Percentiles rank a stretch among this genome's conserved stretches.
These are phyloP conservation scores for Hydrolagus affinis DNA, from an alignment of 2,113 vertebrate genomes.

Conservation along the genomic window DNA sequence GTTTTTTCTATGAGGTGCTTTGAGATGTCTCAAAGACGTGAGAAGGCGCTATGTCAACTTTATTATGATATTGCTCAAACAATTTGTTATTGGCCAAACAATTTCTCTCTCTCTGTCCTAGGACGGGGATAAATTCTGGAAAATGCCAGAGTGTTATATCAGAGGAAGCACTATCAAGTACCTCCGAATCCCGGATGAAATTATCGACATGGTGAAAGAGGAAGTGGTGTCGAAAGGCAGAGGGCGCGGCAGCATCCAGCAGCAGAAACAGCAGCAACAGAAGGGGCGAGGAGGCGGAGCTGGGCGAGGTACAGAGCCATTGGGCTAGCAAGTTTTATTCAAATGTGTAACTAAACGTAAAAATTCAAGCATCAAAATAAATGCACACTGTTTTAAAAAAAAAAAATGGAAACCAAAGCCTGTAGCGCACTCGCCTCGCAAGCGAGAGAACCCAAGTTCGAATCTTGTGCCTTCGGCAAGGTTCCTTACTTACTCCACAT, in stretches of 20 bases:
- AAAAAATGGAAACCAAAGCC: neutral
- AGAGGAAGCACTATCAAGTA: slow-evolving; percentile 96
- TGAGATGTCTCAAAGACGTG: too few relatives aligned
- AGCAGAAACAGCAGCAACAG: slow-evolving; percentile 84
- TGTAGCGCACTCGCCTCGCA: neutral
- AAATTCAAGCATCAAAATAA: neutral
- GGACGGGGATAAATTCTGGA: slow-evolving; percentile 98
- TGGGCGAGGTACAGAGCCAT: slow-evolving; percentile 66
- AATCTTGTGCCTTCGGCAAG: neutral
- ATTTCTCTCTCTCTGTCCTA: slow-evolving; percentile 37
- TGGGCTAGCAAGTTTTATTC: neutral
- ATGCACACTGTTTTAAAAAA: neutral
- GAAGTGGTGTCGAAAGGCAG: slow-evolving; percentile 88
- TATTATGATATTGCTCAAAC: too few relatives aligned
- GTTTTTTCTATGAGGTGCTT: too few relatives aligned
- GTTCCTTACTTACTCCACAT: too few relatives aligned
- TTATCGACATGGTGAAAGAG: slow-evolving; percentile 97
- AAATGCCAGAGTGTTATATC: slow-evolving; percentile 96
- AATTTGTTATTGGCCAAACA: too few relatives aligned
- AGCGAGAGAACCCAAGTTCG: neutral
- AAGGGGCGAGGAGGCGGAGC: slow-evolving; percentile 68
- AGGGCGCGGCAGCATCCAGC: slow-evolving; percentile 79
- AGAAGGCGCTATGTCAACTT: too few relatives aligned
- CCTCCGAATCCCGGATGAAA: slow-evolving; percentile 88
- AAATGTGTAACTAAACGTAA: too few relatives aligned